Evolutionary conservation across 2,797 vertebrate genomes (phyloP).

Genomic region (Lepilemur septentrionalis): DNA sequence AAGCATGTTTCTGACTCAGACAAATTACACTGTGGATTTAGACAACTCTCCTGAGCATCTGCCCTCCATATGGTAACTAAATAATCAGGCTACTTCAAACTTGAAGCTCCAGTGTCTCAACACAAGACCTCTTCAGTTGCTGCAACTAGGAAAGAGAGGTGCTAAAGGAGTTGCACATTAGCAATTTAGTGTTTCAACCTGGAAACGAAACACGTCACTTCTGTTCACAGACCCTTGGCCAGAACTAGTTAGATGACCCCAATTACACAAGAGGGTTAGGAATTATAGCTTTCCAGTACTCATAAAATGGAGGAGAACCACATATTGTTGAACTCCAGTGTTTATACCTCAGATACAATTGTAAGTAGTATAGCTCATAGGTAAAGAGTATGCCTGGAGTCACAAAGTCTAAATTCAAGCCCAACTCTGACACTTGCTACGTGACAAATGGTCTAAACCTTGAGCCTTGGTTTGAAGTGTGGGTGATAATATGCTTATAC

Average conservation of each 20-base stretch:
- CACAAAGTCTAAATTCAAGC: background rate
- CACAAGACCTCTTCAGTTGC: background rate
- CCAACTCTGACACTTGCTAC: background rate
- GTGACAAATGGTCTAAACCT: constrained; percentile 10
- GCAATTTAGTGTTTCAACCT: background rate
- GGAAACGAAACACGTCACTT: background rate
- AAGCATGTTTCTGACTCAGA: background rate
- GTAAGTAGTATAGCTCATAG: background rate
- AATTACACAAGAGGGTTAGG: background rate
- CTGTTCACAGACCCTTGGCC: background rate
- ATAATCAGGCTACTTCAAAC: background rate
- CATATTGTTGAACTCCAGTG: background rate
- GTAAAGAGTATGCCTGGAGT: background rate
- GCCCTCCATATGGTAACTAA: background rate
- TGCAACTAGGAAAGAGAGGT: background rate
- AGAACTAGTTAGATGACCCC: background rate
- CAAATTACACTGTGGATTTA: background rate
- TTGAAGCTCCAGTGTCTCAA: background rate
- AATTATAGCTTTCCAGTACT: background rate
- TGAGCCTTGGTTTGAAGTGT: background rate
- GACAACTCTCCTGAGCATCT: background rate
- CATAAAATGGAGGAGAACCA: background rate
- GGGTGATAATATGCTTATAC: background rate
- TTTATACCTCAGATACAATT: background rate
- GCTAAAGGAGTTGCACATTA: background rate